Conservation (phyloP, 1,140 invertebrate species). For the Prorops nasuta region DNA sequence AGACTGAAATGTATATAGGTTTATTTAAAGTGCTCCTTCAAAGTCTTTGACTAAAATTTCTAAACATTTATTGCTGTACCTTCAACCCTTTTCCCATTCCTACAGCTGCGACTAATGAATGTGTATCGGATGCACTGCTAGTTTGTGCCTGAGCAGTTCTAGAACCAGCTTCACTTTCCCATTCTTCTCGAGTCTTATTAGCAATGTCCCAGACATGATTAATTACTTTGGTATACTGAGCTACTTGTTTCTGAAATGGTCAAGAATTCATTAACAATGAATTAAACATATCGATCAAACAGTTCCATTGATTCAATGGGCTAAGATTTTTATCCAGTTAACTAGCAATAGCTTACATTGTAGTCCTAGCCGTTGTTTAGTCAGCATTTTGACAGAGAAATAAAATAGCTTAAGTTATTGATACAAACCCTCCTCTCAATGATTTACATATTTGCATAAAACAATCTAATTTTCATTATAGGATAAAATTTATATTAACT, state of each 20-base stretch:
- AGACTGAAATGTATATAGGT: conserved; percentile 31
- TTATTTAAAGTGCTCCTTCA: too few species aligned
- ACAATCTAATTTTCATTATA: not conserved
- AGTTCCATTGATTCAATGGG: conserved; percentile 11
- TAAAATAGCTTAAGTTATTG: too few species aligned
- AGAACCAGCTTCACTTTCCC: conserved; percentile 87
- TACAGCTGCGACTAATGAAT: conserved; percentile 82
- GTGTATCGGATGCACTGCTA: conserved; percentile 82
- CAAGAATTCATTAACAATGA: not conserved
- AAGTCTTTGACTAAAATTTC: too few species aligned
- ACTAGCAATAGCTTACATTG: conserved; percentile 56
- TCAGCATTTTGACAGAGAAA: conserved; percentile 49
- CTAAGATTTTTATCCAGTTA: too few species aligned
- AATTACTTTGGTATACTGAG: conserved; percentile 87
- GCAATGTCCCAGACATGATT: conserved; percentile 89
- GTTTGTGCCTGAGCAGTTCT: conserved; percentile 79
- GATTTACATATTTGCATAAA: conserved; percentile 13
- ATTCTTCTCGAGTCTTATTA: conserved; percentile 86
- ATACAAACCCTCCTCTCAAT: too few species aligned
- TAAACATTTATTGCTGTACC: conserved; percentile 48
- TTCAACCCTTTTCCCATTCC: conserved; percentile 86
- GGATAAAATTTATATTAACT: not conserved
- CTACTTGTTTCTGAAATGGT: conserved; percentile 81
- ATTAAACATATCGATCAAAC: too few species aligned
- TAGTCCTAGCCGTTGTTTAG: conserved; percentile 53